Evolutionary conservation across 2,888 invertebrate genomes (phyloP).

Genomic region (Temnothorax rugatulus): DNA sequence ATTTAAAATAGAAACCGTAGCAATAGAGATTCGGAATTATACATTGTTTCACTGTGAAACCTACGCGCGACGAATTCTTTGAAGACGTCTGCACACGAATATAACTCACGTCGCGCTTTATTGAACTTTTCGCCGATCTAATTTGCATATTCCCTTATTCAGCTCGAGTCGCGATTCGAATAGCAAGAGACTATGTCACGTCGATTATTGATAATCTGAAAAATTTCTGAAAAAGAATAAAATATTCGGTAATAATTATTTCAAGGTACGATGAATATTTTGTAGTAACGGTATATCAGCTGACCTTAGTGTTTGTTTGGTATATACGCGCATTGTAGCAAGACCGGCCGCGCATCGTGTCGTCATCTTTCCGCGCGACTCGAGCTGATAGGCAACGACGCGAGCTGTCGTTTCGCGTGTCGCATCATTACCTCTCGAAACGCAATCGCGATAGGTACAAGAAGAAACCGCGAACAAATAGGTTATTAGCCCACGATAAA

Average conservation of each 20-base stretch:
- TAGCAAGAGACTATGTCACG: not conserved
- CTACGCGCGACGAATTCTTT: not conserved
- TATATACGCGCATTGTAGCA: not conserved
- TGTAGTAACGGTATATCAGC: not conserved
- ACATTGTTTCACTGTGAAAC: not conserved
- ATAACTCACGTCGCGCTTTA: not conserved
- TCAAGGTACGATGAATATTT: not conserved
- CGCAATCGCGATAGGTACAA: not conserved
- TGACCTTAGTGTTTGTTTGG: not conserved
- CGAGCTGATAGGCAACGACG: no score
- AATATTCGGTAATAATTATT: not conserved
- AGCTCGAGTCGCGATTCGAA: not conserved
- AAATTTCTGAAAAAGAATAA: not conserved
- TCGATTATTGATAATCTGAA: not conserved
- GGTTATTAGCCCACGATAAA: slow-evolving; percentile 8
- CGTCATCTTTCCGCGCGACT: not conserved
- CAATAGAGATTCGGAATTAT: not conserved
- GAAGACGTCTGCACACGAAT: not conserved
- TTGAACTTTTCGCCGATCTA: not conserved
- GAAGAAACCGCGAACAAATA: not conserved
- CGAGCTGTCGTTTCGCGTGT: not conserved
- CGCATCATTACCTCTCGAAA: not conserved
- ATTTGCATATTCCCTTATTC: not conserved
- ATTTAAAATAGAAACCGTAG: not conserved
- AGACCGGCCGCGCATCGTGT: not conserved